These are phyloP conservation scores for Bhutanitis thaidina DNA, from an alignment of 2,888 invertebrate species.

Conservation along the genomic window DNA sequence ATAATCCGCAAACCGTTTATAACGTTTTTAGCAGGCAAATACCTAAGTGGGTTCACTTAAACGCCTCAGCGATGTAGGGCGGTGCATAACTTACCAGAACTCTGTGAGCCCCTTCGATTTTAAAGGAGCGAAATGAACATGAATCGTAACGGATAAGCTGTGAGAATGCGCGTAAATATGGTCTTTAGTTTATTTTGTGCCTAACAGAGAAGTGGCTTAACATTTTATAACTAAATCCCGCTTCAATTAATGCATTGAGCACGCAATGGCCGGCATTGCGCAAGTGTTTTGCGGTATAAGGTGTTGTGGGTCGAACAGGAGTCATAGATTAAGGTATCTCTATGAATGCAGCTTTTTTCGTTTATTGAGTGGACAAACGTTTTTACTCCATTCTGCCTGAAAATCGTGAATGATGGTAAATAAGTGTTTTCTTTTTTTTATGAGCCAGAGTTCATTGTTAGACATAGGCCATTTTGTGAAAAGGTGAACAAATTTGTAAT, in stretches of 20 bases:
- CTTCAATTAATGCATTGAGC: not conserved
- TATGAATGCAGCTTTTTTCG: too few species aligned
- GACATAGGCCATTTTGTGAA: too few species aligned
- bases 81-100: conserved; percentile 9
- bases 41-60: not conserved
- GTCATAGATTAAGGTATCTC: not conserved
- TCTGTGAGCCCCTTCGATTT: conserved; percentile 2
- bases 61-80: not conserved
- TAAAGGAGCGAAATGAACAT: not conserved
- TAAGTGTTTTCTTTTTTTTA: too few species aligned
- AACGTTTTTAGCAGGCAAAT: too few species aligned
- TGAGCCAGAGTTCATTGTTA: too few species aligned
- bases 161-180: conserved; percentile 1
- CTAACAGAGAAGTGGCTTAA: conserved; percentile 2
- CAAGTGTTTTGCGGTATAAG: conserved; percentile 1
- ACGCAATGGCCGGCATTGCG: not conserved
- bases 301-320: conserved; percentile 8
- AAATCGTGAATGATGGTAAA: too few species aligned
- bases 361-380: too few species aligned
- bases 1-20: too few species aligned
- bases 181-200: not conserved
- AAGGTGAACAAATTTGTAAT: too few species aligned
- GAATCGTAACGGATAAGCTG: not conserved
- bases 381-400: too few species aligned
- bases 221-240: conserved; percentile 8